Evolutionary conservation across 2,113 vertebrate species (phyloP).

Genomic region (Callionymus lyra): DNA sequence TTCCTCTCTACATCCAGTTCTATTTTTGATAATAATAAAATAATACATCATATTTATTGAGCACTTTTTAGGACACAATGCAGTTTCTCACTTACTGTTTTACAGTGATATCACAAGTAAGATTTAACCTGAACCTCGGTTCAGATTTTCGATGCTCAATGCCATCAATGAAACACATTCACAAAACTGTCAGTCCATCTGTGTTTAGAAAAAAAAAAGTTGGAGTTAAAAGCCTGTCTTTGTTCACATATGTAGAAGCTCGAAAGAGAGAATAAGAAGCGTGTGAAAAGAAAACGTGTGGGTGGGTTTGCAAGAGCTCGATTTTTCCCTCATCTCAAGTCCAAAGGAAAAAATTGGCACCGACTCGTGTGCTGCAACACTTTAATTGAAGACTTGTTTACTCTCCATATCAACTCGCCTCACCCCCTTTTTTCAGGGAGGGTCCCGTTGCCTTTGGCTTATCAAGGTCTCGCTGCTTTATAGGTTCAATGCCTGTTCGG

Average conservation of each 20-base stretch:
- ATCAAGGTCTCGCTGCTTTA: slow-evolving; percentile 36
- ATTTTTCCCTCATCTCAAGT: slow-evolving; percentile 47
- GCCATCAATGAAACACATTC: too few relatives aligned
- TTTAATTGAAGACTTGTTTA: slow-evolving; percentile 61
- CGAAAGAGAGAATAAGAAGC: slow-evolving; percentile 2
- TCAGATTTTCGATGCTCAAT: too few relatives aligned
- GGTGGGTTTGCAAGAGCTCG: slow-evolving; percentile 15
- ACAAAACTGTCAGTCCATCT: too few relatives aligned
- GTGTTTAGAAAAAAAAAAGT: too few relatives aligned
- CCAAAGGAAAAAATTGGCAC: slow-evolving; percentile 44
- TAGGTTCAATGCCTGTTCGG: slow-evolving; percentile 37
- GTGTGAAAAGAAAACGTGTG: slow-evolving; percentile 4
- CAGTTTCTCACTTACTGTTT: too few relatives aligned
- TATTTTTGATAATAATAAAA: too few relatives aligned
- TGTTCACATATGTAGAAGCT: background rate
- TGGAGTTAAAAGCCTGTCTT: too few relatives aligned
- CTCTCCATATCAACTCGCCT: slow-evolving; percentile 45
- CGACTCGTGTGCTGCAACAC: slow-evolving; percentile 36
- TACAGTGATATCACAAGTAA: too few relatives aligned
- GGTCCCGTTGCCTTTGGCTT: slow-evolving; percentile 43
- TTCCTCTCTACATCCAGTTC: too few relatives aligned
- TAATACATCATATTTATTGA: too few relatives aligned
- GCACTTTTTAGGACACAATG: too few relatives aligned
- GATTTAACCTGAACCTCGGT: too few relatives aligned
- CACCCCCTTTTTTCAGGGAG: slow-evolving; percentile 38